Evolutionary conservation across 2,797 vertebrate genomes (phyloP), one percentile per base, ranked within the genome.

Genomic region (Poecilia velifera): DNA sequence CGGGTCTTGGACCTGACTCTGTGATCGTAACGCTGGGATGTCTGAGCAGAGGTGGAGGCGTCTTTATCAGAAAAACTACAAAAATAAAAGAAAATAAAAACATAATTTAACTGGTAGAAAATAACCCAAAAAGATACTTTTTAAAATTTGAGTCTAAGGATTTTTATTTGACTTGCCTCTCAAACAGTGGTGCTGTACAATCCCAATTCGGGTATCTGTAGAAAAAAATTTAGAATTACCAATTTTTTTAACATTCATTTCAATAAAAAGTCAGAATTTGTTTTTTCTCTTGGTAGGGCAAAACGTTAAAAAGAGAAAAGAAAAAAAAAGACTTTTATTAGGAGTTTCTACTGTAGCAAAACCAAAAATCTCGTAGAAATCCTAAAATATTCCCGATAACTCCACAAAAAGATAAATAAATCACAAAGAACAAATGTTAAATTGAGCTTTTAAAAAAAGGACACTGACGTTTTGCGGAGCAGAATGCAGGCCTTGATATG

Each of bases 131-230:
- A 45, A 2, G 3, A 36, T 7, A 6, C 8, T 13, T 68, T 25
- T 25, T 41, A 22, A 39, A 39, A 66, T 4, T 20, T 7, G 22
- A 25, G 20, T n/a, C 12, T n/a, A 5, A 64, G 1, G 1, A 6
- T 53, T 51, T 3, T 0, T 1, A 36, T 72, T 16, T 20, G 1
- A 41, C 20, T 49, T 34, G 97, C 98, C 97, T 97, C 86, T 87
- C 90, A 41, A 92, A 8, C 25, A 55, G 46, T 25, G 34, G 83
- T 4, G 96, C 89, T 78, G 97, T 96, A 0, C 96, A 96, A 87
- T 97, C 96, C 98, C 98, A 99, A 0, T 97, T 95, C 0, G 98
- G 97, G 72, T 96, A 98, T 72, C 98, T 99, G 91, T 3, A 6
- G 12, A n/a, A 72, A 59, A 1, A 3, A 7, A 41, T 25, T 51